Evolutionary conservation across 2,113 vertebrate genomes (phyloP).

Genomic region (Ictalurus furcatus): DNA sequence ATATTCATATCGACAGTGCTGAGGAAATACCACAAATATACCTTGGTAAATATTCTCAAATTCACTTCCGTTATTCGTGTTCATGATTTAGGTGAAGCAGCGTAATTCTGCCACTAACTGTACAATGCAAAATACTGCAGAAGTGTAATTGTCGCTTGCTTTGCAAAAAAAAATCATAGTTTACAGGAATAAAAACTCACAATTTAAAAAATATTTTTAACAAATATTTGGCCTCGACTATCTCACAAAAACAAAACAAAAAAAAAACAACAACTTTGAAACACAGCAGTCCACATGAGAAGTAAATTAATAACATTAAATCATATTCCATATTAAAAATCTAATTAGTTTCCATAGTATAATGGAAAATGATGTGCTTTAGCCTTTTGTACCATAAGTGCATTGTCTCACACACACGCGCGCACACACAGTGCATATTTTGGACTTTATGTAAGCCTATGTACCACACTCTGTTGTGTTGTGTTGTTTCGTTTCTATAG

Average conservation of each 20-base stretch:
- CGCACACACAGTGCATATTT: too few species aligned
- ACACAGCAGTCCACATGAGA: not conserved
- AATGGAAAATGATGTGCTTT: not conserved
- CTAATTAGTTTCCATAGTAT: not conserved
- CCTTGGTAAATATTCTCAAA: not conserved
- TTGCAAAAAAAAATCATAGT: slow-evolving; percentile 3
- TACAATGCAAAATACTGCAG: slow-evolving; percentile 10
- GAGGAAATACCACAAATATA: not conserved
- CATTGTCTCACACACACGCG: not conserved
- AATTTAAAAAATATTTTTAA: not conserved
- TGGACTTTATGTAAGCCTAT: not conserved
- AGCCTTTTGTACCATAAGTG: not conserved
- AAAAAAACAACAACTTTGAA: not conserved
- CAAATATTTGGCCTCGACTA: slow-evolving; percentile 8
- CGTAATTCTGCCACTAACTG: not conserved
- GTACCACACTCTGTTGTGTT: not conserved
- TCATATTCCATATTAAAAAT: not conserved
- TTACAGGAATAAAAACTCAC: not conserved
- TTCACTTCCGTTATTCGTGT: not conserved
- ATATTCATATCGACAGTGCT: slow-evolving; percentile 3
- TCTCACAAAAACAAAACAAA: not conserved
- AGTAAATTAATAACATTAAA: not conserved
- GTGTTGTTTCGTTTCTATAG: not conserved
- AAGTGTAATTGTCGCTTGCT: not conserved
- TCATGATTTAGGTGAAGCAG: not conserved